Evolutionary conservation across 1,140 invertebrate species (phyloP), one percentile per base, ranked within the genome.

Genomic region (Magallana gigas): DNA sequence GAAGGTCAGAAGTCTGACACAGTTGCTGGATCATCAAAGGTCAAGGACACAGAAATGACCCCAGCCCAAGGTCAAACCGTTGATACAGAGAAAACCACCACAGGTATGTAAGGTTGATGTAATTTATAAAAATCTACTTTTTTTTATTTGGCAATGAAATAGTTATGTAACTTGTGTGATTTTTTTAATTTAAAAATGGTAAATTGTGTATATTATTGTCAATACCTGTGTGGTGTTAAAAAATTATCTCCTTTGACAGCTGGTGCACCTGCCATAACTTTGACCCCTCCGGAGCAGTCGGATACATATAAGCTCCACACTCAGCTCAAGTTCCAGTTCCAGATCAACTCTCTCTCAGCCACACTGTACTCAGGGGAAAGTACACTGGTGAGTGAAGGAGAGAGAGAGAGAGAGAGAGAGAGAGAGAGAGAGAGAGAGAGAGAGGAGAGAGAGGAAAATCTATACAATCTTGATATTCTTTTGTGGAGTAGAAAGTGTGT

Each of bases 1-100:
- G 98, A 98, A 94, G 68, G 68, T 36, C 68, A 76, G 68, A 76
- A 36, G 12, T 76, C 68, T 29, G 68, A 76, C 96, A 86, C 48
- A 48, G 60, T 57, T n/a, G 57, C 36, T 29, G 58, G 23, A 1
- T 16, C 59, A 71, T 68, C 81, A 71, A 83, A 89, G 80, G 57
- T 60, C 58, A 87, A 88, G 84, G 57, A 71, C 58, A 87, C 68
- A 3, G 68, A 76, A 9, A 18, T 29, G 0, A 29, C 23, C 29
- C 62, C 36, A 0, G 9, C 23, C 58, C 62, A 18, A 5, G 29
- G n/a, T 29, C 36, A 48, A 48, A 2, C 2, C 5, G 0, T 0
- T 48, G 36, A 48, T 48, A 0, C 36, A 48, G 36, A 48, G 36
- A 48, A 48, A 48, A 48, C 68, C 1, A 23, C 23, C 29, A 36